phyloP scores from a whole-genome alignment of 1,140 invertebrate species.

The Cyrtorhinus lividipennis region DNA sequence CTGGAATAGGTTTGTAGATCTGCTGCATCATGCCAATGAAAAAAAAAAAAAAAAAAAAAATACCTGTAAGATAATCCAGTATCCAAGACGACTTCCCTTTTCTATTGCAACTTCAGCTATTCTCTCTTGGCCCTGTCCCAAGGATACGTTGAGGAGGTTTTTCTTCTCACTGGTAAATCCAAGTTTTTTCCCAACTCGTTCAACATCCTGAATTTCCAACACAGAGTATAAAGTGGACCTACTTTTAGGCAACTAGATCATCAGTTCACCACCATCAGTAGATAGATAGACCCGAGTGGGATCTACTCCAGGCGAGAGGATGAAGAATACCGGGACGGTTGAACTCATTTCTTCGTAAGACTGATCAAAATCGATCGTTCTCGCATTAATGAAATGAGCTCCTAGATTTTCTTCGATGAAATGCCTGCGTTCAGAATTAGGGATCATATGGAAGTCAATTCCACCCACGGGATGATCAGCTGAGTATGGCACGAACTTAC shows the following conservation, averaged over 20 bases:
- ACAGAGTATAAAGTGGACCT: too few species aligned
- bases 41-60: too few species aligned
- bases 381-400: conserved; percentile 61
- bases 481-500: too few species aligned
- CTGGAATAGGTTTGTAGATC: too few species aligned
- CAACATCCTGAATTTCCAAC: conserved; percentile 46
- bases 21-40: not conserved
- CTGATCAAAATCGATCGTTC: conserved; percentile 62
- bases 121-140: conserved; percentile 88
- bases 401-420: conserved; percentile 81
- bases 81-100: conserved; percentile 55
- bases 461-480: too few species aligned
- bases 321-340: conserved; percentile 83
- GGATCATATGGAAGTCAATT: too few species aligned
- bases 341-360: conserved; percentile 75
- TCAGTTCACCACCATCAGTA: not conserved
- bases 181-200: conserved; percentile 57
- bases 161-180: conserved; percentile 65
- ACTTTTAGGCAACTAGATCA: not conserved
- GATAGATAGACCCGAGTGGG: conserved; percentile 52
- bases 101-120: conserved; percentile 79
- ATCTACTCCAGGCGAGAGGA: conserved; percentile 87
- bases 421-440: too few species aligned
- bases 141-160: conserved; percentile 84
- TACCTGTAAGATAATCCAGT: conserved; percentile 80